Percentiles rank a stretch among this genome's conserved stretches.
These are phyloP conservation scores for Pollicipes pollicipes DNA, from an alignment of 1,140 invertebrate species.

Conservation along the genomic window DNA sequence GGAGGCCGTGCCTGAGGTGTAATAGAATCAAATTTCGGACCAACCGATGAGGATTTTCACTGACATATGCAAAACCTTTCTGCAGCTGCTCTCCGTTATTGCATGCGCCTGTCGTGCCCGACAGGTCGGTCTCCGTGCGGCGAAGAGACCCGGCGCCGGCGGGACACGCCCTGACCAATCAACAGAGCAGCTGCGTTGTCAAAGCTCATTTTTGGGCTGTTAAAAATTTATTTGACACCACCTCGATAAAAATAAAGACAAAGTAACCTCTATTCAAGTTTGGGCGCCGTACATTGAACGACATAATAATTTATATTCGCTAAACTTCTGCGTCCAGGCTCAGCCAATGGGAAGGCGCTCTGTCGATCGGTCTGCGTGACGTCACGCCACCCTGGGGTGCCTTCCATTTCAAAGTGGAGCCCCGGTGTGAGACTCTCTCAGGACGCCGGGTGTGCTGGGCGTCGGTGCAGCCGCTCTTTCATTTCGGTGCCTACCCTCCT, in stretches of 20 bases:
- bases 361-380: background rate
- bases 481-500: background rate
- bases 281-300: too few species aligned
- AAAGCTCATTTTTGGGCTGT: background rate
- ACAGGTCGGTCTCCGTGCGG: too few species aligned
- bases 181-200: background rate
- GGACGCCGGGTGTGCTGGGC: background rate
- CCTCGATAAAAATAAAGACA: background rate
- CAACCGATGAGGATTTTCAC: background rate
- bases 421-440: background rate
- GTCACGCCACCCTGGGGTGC: background rate
- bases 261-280: background rate
- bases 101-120: too few species aligned
- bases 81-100: background rate
- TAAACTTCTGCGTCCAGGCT: background rate
- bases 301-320: background rate
- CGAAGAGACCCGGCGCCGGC: too few species aligned
- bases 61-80: background rate
- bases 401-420: slow-evolving; percentile 1
- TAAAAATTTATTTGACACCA: background rate
- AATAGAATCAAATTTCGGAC: background rate
- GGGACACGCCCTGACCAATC: background rate
- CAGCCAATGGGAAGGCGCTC: background rate
- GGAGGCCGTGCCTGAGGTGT: background rate
- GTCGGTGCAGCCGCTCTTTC: background rate